A percentile compares a stretch with the other conserved stretches of the same genome.
Conservation (phyloP, 2,797 vertebrate species). For the Neostethus bicornis region DNA sequence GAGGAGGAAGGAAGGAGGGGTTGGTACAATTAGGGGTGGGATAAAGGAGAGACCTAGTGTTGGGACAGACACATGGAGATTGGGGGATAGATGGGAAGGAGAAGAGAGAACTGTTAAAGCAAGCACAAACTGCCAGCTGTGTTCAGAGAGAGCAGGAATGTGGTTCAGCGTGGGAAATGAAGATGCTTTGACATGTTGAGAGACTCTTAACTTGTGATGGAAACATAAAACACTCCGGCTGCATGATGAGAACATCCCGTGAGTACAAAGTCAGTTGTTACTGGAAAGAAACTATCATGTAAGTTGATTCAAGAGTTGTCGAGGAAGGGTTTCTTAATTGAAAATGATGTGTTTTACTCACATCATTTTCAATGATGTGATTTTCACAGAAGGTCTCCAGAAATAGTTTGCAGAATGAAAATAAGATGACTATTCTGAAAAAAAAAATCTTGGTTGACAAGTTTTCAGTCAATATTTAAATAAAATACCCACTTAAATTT, state of each 20-base stretch:
- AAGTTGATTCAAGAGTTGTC: conserved; percentile 10
- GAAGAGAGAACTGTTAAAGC: conserved; percentile 50
- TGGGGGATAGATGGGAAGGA: conserved; percentile 66
- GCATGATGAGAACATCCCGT: conserved; percentile 77
- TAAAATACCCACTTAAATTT: conserved; percentile 23
- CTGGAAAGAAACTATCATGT: conserved; percentile 9
- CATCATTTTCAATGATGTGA: too few species aligned
- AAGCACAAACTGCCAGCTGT: conserved; percentile 66
- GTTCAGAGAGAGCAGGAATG: conserved; percentile 70
- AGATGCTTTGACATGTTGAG: conserved; percentile 70
- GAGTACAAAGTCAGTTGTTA: conserved; percentile 57
- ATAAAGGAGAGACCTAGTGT: conserved; percentile 67
- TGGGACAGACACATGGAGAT: conserved; percentile 60
- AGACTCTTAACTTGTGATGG: conserved; percentile 52
- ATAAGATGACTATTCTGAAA: background rate
- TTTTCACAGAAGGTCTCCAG: background rate
- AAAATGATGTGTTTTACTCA: conserved; percentile 28
- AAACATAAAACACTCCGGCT: conserved; percentile 52
- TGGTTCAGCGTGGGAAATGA: conserved; percentile 67
- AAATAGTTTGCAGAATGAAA: conserved; percentile 9
- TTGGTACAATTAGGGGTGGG: conserved; percentile 63
- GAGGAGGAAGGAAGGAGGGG: conserved; percentile 22
- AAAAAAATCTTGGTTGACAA: background rate
- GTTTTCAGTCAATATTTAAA: background rate
- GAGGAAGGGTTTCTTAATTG: conserved; percentile 6